phyloP scores from a whole-genome alignment of 2,888 invertebrate species.

The Xestia rhomboidea region DNA sequence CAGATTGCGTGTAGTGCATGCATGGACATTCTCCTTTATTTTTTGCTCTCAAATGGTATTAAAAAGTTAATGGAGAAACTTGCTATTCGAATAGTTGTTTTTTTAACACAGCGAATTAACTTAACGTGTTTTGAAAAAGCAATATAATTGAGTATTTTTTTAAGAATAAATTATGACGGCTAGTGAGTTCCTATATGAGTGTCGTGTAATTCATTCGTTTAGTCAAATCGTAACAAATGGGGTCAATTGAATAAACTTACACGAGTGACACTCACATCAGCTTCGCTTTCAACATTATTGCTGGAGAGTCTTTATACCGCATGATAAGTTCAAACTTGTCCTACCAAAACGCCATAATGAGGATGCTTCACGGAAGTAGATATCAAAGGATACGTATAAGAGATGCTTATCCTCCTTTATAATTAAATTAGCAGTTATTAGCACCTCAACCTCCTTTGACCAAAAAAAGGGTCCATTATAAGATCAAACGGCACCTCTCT shows the following conservation, averaged over 20 bases:
- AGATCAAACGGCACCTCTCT: slow-evolving; percentile 23
- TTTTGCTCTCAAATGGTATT: slow-evolving; percentile 29
- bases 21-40: slow-evolving; percentile 40
- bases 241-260: not conserved
- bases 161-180: no score
- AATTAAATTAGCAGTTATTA: slow-evolving; percentile 32
- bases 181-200: not conserved
- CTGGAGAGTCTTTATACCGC: not conserved
- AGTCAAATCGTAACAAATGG: not conserved
- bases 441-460: not conserved
- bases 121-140: not conserved
- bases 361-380: not conserved
- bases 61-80: slow-evolving; percentile 43
- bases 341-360: not conserved
- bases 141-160: not conserved
- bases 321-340: not conserved
- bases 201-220: not conserved
- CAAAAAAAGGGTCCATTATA: slow-evolving; percentile 15
- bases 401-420: slow-evolving; percentile 10
- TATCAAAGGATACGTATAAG: not conserved
- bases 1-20: slow-evolving; percentile 55
- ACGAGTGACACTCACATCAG: not conserved
- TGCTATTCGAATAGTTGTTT: not conserved
- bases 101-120: slow-evolving; percentile 3
- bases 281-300: not conserved